Evolutionary conservation across 2,113 vertebrate species (phyloP).

Genomic region (Solea solea): DNA sequence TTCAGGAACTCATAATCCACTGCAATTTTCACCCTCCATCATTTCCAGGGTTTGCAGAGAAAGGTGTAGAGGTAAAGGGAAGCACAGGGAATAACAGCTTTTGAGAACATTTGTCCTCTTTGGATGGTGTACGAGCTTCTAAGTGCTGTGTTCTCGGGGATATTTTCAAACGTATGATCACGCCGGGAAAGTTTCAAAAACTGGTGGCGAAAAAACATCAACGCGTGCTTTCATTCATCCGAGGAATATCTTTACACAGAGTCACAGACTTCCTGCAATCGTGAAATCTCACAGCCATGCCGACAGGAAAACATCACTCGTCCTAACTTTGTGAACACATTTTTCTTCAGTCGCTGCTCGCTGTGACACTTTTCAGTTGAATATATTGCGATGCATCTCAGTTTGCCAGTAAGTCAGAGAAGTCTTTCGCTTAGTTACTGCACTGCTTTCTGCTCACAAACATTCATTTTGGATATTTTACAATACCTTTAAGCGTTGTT

Average conservation of each 20-base stretch:
- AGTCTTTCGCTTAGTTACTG: neutral
- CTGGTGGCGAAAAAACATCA: too few species aligned
- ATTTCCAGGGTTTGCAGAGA: too few species aligned
- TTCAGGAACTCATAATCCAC: too few species aligned
- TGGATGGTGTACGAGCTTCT: neutral
- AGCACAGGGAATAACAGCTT: neutral
- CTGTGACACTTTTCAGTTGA: neutral
- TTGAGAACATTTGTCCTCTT: conserved; percentile 10
- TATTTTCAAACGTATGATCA: conserved; percentile 9
- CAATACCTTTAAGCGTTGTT: neutral
- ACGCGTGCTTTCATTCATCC: too few species aligned
- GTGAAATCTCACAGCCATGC: conserved; percentile 18
- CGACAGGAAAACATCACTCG: neutral
- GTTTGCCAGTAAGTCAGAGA: neutral
- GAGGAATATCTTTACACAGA: neutral
- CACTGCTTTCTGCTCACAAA: neutral
- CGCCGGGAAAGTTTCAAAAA: neutral
- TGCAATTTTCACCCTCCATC: too few species aligned
- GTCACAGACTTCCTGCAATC: conserved; percentile 7
- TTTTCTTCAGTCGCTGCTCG: neutral
- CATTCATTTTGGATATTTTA: too few species aligned
- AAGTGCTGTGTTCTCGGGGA: neutral
- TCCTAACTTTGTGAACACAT: neutral
- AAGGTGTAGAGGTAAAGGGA: neutral
- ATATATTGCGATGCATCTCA: neutral